Conservation (phyloP, 2,888 invertebrate genomes). For the Pseudolycoriella hygida region DNA sequence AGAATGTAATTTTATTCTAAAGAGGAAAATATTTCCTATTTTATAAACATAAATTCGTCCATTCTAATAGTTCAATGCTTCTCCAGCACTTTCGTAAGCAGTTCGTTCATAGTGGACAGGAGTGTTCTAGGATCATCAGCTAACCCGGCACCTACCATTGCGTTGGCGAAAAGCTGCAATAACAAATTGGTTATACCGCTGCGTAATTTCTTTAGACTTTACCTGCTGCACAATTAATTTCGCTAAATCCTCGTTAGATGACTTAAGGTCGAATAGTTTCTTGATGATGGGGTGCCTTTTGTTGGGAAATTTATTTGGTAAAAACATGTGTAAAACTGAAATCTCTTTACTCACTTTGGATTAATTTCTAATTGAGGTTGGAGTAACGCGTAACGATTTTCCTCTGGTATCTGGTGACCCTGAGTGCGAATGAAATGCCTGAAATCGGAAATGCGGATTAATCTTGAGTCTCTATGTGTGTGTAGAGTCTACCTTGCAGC, state of each 20-base stretch:
- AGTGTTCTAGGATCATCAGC: constrained; percentile 79
- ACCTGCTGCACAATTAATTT: constrained; percentile 72
- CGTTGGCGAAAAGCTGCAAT: constrained; percentile 61
- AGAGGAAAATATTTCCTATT: no score
- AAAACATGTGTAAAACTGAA: background rate
- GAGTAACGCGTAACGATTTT: constrained; percentile 66
- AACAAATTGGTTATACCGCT: background rate
- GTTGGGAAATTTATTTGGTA: constrained; percentile 10
- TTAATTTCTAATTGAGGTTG: constrained; percentile 91
- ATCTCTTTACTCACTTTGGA: constrained; percentile 45
- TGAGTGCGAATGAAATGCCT: constrained; percentile 87
- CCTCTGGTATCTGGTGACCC: constrained; percentile 62
- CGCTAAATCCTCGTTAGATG: constrained; percentile 62
- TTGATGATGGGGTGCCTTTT: constrained; percentile 75
- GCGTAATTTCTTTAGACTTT: constrained; percentile 11
- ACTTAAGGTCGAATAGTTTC: constrained; percentile 60
- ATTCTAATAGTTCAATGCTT: constrained; percentile 46
- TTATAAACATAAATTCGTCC: no score
- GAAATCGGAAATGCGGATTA: no score
- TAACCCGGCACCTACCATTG: constrained; percentile 89
- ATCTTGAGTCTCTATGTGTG: no score
- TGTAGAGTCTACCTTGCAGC: constrained; percentile 54
- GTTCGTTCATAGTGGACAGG: constrained; percentile 70
- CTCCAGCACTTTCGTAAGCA: constrained; percentile 63
- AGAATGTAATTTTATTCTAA: no score